Base-by-base conservation (phyloP, 2,797 vertebrate species). In the Calcarius lapponicus region DNA sequence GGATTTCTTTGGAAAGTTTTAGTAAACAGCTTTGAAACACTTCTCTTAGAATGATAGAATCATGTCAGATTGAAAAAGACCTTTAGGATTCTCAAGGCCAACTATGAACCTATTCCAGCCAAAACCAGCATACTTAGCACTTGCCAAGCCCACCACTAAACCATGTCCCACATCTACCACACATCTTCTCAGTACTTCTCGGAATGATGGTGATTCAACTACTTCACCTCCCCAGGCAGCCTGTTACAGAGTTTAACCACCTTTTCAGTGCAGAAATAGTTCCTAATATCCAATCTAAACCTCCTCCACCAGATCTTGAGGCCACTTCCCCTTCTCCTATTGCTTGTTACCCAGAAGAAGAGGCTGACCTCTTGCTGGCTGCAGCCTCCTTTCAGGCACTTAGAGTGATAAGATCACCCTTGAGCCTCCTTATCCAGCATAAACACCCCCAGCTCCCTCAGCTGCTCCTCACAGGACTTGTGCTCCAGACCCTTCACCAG, bases 331-430 rank as follows among this genome's bases (percentile, higher is more conserved):
- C 45, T 66, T 43, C 21, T 43, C 22, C 53, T 43, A 8, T 60
- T 60, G 29, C 45, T 67, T 11, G 15, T 10, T 67, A 64, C 34
- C 19, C 17, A 28, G 58, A 28, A 54, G 38, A 62, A 62, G 69
- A 72, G 10, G 12, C 10, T 0, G 0, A 36, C 18, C 6, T 4
- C 21, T 6, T 43, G 1, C 36, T 43, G 38, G 22, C 18, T 67
- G 17, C 38, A 51, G 2, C 7, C 21, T 13, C 7, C 22, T 51
- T 36, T 38, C 38, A 51, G 28, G 28, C 6, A 36, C 11, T 7
- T 18, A 1, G 26, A 67, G 22, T 0, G 1, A 13, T 9, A 38
- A 36, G 38, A n/a, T 43, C 53, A 12, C 28, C 8, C 8, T 6
- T 36, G 26, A 25, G 17, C 6, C 21, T 50, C 43, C 32, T 66